Evolutionary conservation across 2,113 vertebrate species (phyloP), one percentile per base, ranked within the genome.

Genomic region (Numenius arquata): DNA sequence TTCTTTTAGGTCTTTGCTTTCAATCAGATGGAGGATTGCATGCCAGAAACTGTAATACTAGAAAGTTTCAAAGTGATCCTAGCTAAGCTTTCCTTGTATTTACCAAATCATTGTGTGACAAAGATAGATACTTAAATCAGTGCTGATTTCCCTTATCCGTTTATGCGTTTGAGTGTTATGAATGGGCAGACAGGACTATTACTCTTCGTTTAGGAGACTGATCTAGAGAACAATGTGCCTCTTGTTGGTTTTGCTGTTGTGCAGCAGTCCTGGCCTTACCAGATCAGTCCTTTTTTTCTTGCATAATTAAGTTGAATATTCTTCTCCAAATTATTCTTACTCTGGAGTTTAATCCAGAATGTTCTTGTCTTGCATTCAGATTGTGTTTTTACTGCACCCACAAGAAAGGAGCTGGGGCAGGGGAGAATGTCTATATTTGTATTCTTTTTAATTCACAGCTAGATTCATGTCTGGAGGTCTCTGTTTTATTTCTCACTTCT

Each of bases 21-120:
- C 89, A 70, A 91, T 92, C 91, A 91, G 84, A 81, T 56, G 32
- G 29, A 74, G 41, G n/a, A 83, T n/a, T 88, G 55, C 2, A 1
- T 87, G 68, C 56, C 84, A 87, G 77, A 78, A 93, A 56, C 34
- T 78, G 73, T 92, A 94, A 92, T 75, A 87, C 45, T 92, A 96
- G 91, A 85, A 90, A 71, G n/a, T 89, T 94, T 94, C 89, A 85
- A 91, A 93, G 87, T 79, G 77, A 50, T 88, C 66, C 68, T 63
- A 75, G 50, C 62, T 94, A 89, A 75, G 56, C 43, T 94, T 83
- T 89, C 77, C 58, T 76, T 95, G 48, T 73, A 41, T 55, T 85
- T 93, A 91, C 53, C 58, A 66, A 91, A 85, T 73, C 53, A 40
- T 88, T 1, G 0, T 62, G 66, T 96, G 81, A 85, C 70, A 88